These are phyloP conservation scores for Drosophila parabipectinata DNA, from an alignment of 1,140 invertebrate genomes.

Conservation along the genomic window DNA sequence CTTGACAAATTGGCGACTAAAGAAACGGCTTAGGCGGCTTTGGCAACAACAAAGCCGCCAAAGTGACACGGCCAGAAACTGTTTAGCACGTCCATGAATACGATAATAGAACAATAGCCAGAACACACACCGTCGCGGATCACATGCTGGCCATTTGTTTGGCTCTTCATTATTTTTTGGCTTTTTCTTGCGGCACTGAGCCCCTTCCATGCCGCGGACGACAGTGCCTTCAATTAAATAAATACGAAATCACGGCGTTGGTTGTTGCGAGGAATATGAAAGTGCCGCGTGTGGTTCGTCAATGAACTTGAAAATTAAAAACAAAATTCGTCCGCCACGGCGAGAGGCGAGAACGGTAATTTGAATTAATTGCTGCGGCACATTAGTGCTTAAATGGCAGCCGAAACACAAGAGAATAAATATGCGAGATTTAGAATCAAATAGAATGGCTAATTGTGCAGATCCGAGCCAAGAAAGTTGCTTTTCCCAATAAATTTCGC, in stretches of 20 bases:
- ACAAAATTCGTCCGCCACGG: slow-evolving; percentile 34
- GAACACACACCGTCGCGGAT: slow-evolving; percentile 25
- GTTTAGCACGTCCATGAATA: slow-evolving; percentile 57
- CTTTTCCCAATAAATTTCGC: background rate
- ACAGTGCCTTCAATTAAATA: slow-evolving; percentile 62
- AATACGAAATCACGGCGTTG: slow-evolving; percentile 34
- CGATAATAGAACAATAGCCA: slow-evolving; percentile 54
- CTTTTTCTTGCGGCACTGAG: slow-evolving; percentile 11
- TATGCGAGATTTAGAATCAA: slow-evolving; percentile 3
- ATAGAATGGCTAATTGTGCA: background rate
- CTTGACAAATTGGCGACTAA: slow-evolving; percentile 69
- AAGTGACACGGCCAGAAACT: slow-evolving; percentile 23
- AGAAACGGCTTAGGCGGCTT: slow-evolving; percentile 59
- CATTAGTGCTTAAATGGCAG: slow-evolving; percentile 31
- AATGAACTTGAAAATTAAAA: slow-evolving; percentile 78
- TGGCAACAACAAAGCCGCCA: slow-evolving; percentile 4
- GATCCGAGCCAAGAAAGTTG: slow-evolving; percentile 9
- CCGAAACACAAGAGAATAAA: background rate
- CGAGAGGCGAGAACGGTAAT: slow-evolving; percentile 9
- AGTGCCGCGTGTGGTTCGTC: slow-evolving; percentile 25
- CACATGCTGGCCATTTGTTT: slow-evolving; percentile 74
- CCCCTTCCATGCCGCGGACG: slow-evolving; percentile 53
- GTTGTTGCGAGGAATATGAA: slow-evolving; percentile 25
- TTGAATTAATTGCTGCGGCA: slow-evolving; percentile 28
- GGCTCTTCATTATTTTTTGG: slow-evolving; percentile 9